Percentiles rank a stretch among this genome's conserved stretches.
Conservation (phyloP, 2,888 invertebrate species). For the Pheosia gnoma region DNA sequence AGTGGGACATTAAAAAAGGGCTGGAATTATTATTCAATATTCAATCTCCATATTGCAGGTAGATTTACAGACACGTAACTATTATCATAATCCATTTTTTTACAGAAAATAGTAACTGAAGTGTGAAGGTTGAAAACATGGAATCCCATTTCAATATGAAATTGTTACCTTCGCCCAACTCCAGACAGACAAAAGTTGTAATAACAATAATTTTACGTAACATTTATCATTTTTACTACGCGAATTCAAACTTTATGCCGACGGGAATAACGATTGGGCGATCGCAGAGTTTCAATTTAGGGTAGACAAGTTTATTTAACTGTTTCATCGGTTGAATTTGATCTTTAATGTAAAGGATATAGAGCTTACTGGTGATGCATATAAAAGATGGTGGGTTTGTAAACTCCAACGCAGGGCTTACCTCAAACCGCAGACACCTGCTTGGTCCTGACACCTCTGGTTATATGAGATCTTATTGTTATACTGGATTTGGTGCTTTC, state of each 20-base stretch:
- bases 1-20: no score
- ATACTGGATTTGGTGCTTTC: conserved; percentile 47
- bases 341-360: conserved; percentile 16
- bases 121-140: conserved; percentile 11
- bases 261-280: conserved; percentile 37
- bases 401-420: conserved; percentile 43
- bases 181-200: conserved; percentile 44
- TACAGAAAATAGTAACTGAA: conserved; percentile 3
- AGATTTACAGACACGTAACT: no score
- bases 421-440: conserved; percentile 69
- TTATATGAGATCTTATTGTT: conserved; percentile 57
- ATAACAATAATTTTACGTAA: conserved; percentile 33
- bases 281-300: conserved; percentile 43
- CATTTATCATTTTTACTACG: conserved; percentile 13
- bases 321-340: conserved; percentile 15
- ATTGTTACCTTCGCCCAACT: conserved; percentile 43
- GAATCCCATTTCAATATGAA: conserved; percentile 36
- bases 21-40: no score
- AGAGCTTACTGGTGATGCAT: conserved; percentile 17
- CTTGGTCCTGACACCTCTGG: conserved; percentile 56
- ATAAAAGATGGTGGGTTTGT: conserved; percentile 32
- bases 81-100: neutral
- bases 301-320: conserved; percentile 25
- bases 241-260: conserved; percentile 40
- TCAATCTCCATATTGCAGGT: no score